Conservation (phyloP, 2,113 vertebrate species). For the Hydrochoerus hydrochaeris region DNA sequence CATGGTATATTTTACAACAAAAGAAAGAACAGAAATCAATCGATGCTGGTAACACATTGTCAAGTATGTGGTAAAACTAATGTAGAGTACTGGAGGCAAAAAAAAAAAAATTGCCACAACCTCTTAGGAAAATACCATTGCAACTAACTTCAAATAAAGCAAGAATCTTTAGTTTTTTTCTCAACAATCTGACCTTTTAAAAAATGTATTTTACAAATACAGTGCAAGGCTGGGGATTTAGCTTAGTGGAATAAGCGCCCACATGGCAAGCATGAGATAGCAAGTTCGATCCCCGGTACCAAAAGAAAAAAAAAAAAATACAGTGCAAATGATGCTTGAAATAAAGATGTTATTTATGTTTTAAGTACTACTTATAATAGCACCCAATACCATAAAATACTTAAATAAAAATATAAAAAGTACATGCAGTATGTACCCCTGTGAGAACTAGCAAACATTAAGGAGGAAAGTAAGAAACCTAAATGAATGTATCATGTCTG, state of each 20-base stretch:
- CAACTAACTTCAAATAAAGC: background rate
- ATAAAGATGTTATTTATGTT: background rate
- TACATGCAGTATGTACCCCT: background rate
- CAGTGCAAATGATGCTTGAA: constrained; percentile 15
- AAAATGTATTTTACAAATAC: constrained; percentile 8
- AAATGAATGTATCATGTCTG: background rate
- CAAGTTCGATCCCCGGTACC: no score
- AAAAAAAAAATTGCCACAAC: background rate
- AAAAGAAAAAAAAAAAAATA: no score
- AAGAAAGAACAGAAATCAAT: background rate
- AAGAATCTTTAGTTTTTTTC: background rate
- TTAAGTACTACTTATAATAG: background rate
- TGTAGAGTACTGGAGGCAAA: background rate
- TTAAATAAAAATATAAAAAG: background rate
- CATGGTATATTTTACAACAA: background rate
- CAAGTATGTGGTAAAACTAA: background rate
- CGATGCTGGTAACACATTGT: background rate
- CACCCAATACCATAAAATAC: background rate
- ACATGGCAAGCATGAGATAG: no score
- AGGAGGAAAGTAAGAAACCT: background rate
- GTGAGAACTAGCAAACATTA: background rate
- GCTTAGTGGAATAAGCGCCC: no score
- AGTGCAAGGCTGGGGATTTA: background rate
- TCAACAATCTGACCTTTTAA: background rate
- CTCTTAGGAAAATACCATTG: background rate